Base-by-base conservation (phyloP, 2,113 vertebrate species). In the Lophotis ruficrista region DNA sequence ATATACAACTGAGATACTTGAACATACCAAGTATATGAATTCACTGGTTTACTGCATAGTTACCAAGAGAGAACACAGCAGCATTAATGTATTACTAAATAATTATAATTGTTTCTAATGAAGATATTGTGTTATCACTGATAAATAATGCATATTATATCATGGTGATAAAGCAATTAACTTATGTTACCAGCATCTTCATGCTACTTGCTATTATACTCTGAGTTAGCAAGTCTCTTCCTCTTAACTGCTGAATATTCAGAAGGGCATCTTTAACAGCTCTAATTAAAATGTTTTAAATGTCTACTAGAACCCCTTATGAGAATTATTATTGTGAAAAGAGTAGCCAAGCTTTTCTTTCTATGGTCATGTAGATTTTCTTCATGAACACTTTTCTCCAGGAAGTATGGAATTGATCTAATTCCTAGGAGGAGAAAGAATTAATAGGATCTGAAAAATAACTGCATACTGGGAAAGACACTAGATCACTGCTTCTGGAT, bases 171-270 rank as follows among this genome's bases (percentile, higher is more conserved):
- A 65, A 76, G 13, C 19, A 91, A 66, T 58, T 70, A 66, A 72
- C 37, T 93, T 21, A 58, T 60, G 25, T 68, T n/a, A 51, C 15
- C 17, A 95, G 5, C 19, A 54, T 80, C 23, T 22, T 88, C 30
- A 20, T 35, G 60, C 38, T 85, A 76, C 12, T 54, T 76, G 20
- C 17, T 91, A 4, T 76, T 89, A 35, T 18, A 56, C 4, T 51
- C 24, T 54, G 38, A 8, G 16, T 68, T 72, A 92, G 30, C 7
- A 83, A 77, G 18, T 73, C 37, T 78, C 28, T 80, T 94, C 78
- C 41, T 92, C 30, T 84, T 82, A 77, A 51, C 24, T 53, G 22
- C 37, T 95, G 69, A 87, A 90, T 90, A 94, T 93, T 91, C 65
- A 95, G 54, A 81, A 75, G 10, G 8, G 19, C 14, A 50, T 47